Percentiles rank a stretch among this genome's conserved stretches.
Conservation (phyloP, 2,113 vertebrate genomes). For the Macrotis lagotis region DNA sequence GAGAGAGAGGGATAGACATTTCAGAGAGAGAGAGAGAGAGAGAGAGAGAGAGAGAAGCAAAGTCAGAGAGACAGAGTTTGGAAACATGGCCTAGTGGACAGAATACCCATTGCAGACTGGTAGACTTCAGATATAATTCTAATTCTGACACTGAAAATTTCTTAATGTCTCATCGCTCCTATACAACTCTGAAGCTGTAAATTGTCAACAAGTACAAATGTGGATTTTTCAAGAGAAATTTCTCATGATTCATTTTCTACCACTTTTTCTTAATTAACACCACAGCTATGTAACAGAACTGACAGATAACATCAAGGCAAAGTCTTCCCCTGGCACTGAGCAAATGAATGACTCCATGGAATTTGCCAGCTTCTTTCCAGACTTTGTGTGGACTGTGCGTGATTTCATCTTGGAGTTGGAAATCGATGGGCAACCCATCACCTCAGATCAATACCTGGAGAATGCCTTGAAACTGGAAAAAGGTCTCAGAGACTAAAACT, state of each 20-base stretch:
- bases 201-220: background rate
- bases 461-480: constrained; percentile 61
- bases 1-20: background rate
- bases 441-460: constrained; percentile 67
- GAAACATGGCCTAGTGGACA: background rate
- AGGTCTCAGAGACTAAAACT: constrained; percentile 22
- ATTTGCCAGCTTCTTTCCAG: constrained; percentile 77
- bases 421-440: constrained; percentile 37
- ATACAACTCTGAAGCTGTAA: background rate
- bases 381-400: constrained; percentile 81
- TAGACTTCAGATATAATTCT: background rate
- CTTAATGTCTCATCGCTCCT: background rate
- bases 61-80: background rate
- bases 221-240: background rate
- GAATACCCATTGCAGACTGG: background rate
- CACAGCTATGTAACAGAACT: constrained; percentile 79
- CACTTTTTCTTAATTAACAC: constrained; percentile 53
- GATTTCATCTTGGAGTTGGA: constrained; percentile 77
- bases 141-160: background rate
- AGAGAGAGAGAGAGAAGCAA: background rate
- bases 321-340: constrained; percentile 27
- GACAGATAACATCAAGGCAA: constrained; percentile 74
- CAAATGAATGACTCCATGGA: constrained; percentile 52
- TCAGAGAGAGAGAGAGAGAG: no score
- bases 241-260: background rate